Conservation (phyloP, 2,888 invertebrate species). For the Helleia helle region DNA sequence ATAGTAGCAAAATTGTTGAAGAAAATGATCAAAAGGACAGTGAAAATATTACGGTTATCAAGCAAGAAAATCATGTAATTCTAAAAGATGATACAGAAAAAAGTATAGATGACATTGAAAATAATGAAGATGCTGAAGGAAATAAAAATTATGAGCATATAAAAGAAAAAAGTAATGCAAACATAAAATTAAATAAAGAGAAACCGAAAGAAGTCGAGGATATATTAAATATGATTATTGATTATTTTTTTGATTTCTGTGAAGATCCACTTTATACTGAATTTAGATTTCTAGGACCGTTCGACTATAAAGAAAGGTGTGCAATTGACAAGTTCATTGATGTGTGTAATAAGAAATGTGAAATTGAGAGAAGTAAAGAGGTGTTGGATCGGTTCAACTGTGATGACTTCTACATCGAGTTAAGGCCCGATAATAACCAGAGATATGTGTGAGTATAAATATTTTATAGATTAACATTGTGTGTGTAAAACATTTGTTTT, state of each 20-base stretch:
- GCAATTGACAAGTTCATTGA: slow-evolving; percentile 31
- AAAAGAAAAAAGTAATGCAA: background rate
- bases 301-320: slow-evolving; percentile 26
- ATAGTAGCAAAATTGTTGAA: background rate
- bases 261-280: slow-evolving; percentile 25
- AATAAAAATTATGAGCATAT: background rate
- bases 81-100: background rate
- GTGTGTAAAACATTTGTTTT: too few relatives aligned
- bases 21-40: background rate
- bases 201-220: slow-evolving; percentile 10
- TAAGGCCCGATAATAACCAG: slow-evolving; percentile 32
- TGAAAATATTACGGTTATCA: too few relatives aligned
- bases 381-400: slow-evolving; percentile 21
- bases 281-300: slow-evolving; percentile 41
- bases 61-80: background rate
- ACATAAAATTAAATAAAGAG: too few relatives aligned
- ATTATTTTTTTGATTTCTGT: slow-evolving; percentile 35
- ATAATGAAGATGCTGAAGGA: background rate
- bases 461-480: too few relatives aligned
- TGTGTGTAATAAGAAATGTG: slow-evolving; percentile 18
- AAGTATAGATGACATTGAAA: background rate
- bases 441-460: slow-evolving; percentile 36
- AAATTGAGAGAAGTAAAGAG: slow-evolving; percentile 14
- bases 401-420: slow-evolving; percentile 18
- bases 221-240: slow-evolving; percentile 25